Evolutionary conservation across 2,113 vertebrate species (phyloP).

Genomic region (Chlamydotis undulata): DNA sequence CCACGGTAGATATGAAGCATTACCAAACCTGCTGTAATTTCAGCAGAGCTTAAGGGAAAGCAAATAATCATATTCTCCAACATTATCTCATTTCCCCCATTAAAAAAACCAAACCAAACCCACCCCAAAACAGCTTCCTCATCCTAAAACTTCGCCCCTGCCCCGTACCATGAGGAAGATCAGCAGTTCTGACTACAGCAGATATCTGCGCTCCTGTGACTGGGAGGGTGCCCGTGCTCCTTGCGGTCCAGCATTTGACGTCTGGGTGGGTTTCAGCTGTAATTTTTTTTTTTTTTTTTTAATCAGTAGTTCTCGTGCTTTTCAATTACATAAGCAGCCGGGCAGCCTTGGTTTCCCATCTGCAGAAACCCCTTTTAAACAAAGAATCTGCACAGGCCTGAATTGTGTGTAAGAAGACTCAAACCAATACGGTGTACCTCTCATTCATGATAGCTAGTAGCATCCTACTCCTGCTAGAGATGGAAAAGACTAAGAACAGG

Average conservation of each 20-base stretch:
- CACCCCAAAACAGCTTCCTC: background rate
- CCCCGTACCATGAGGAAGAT: no score
- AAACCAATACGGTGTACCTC: background rate
- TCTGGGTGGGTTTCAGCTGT: background rate
- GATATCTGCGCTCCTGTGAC: background rate
- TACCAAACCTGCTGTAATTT: background rate
- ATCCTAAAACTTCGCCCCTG: background rate
- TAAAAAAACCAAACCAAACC: background rate
- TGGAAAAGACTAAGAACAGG: background rate
- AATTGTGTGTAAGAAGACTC: no score
- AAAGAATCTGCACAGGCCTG: background rate
- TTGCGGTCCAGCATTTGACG: background rate
- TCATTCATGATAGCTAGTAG: background rate
- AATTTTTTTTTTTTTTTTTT: background rate
- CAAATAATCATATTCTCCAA: background rate
- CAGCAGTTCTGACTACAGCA: background rate
- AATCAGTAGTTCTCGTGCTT: background rate
- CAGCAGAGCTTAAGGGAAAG: background rate
- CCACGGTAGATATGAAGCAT: rapidly evolving
- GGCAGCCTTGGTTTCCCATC: background rate
- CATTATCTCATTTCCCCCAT: background rate
- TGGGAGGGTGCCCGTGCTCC: background rate
- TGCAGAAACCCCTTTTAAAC: background rate
- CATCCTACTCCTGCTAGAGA: background rate
- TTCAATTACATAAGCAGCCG: background rate